phyloP scores from a whole-genome alignment of 2,888 invertebrate species.

The Hydriomena furcata region DNA sequence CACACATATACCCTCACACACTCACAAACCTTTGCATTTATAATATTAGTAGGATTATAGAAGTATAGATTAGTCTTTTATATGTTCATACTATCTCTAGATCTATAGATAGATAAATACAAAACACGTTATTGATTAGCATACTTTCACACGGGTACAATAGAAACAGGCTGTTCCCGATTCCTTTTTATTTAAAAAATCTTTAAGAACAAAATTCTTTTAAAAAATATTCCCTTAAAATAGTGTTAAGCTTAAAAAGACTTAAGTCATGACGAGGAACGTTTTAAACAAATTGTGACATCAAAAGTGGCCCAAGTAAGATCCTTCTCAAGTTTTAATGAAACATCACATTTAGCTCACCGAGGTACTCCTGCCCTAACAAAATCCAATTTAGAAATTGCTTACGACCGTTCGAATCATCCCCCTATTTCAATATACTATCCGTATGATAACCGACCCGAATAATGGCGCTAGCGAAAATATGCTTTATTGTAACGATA shows the following conservation, averaged over 20 bases:
- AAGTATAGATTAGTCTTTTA: no score
- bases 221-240: no score
- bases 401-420: constrained; percentile 59
- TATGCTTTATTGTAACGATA: constrained; percentile 39
- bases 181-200: no score
- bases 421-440: constrained; percentile 46
- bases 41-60: no score
- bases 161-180: no score
- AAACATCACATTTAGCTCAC: constrained; percentile 42
- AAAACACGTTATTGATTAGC: no score
- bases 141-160: no score
- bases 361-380: constrained; percentile 42
- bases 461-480: constrained; percentile 39
- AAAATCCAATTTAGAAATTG: constrained; percentile 66
- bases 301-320: constrained; percentile 16
- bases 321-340: constrained; percentile 49
- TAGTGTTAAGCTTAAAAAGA: neutral
- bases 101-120: no score
- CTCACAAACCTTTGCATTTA: no score
- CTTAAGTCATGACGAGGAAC: constrained; percentile 2
- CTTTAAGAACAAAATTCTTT: no score
- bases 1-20: no score
- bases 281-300: constrained; percentile 23
- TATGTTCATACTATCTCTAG: no score
- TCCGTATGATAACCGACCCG: constrained; percentile 38